Conservation (phyloP, 64 coral and sea anemone genomes). For the Actinia equina region DNA sequence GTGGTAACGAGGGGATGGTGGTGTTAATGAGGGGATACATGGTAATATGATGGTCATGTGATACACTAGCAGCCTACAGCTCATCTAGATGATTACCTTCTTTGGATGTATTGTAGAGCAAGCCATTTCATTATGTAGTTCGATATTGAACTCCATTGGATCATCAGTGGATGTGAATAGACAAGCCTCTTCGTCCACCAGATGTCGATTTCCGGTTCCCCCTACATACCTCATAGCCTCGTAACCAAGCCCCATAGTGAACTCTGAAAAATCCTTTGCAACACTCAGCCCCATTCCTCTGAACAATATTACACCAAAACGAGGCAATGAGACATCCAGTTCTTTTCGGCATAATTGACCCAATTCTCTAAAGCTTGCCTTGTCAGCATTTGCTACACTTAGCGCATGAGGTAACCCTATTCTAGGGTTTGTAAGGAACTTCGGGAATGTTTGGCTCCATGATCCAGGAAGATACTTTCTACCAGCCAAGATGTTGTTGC, state of each 20-base stretch:
- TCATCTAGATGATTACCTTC: slow-evolving; percentile 35
- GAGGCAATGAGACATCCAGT: slow-evolving; percentile 47
- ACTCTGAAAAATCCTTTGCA: slow-evolving; percentile 50
- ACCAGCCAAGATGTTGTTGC: slow-evolving; percentile 27
- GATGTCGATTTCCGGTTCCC: slow-evolving; percentile 57
- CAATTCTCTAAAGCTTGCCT: slow-evolving; percentile 36
- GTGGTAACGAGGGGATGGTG: too few species aligned
- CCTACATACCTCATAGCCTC: slow-evolving; percentile 62
- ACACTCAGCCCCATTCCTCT: slow-evolving; percentile 51
- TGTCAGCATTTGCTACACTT: slow-evolving; percentile 6
- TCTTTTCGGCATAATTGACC: slow-evolving; percentile 55
- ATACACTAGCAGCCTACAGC: too few species aligned
- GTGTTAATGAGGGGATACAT: too few species aligned
- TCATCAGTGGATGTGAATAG: slow-evolving; percentile 70
- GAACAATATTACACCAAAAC: slow-evolving; percentile 67
- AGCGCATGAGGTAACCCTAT: slow-evolving; percentile 63
- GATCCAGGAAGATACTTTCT: slow-evolving; percentile 75
- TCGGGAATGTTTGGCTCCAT: slow-evolving; percentile 46
- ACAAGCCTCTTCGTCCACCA: neutral
- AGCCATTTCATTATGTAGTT: slow-evolving; percentile 95
- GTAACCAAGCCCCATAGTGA: slow-evolving; percentile 57
- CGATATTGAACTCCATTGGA: slow-evolving; percentile 55
- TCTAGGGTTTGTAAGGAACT: slow-evolving; percentile 50
- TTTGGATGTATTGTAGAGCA: slow-evolving; percentile 67
- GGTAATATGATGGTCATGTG: too few species aligned